Percentiles rank a stretch among this genome's conserved stretches.
Evolutionary conservation across 2,797 vertebrate species (phyloP).

Genomic region (Etheostoma nigrum): DNA sequence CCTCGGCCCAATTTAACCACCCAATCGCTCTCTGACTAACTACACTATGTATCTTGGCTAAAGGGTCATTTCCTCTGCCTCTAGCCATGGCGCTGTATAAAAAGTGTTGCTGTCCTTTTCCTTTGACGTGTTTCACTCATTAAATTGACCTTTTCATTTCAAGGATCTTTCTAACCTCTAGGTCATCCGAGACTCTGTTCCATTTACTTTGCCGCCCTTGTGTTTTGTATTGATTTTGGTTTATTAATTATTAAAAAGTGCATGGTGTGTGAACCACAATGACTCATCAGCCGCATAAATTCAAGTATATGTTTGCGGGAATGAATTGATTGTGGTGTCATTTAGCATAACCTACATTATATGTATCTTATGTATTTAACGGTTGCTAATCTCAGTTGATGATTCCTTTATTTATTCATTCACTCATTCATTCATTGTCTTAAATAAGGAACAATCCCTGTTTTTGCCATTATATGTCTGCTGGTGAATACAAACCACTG

Average conservation of each 20-base stretch:
- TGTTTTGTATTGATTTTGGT: background rate
- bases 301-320: no score
- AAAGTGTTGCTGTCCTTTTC: background rate
- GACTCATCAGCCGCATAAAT: background rate
- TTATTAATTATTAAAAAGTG: background rate
- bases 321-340: background rate
- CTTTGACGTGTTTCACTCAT: background rate
- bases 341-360: no score
- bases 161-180: background rate
- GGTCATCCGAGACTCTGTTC: background rate
- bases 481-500: background rate
- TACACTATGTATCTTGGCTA: background rate
- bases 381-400: no score
- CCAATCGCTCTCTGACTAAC: background rate
- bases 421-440: no score
- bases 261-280: background rate
- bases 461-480: background rate
- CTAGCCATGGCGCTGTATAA: background rate
- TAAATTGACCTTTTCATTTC: conserved; percentile 7
- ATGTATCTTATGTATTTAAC: no score
- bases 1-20: no score
- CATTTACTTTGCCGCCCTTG: background rate
- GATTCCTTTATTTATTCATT: no score
- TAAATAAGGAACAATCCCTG: background rate
- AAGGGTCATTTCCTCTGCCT: background rate